Base-by-base conservation (phyloP, 2,113 vertebrate genomes). In the Myocastor coypus region DNA sequence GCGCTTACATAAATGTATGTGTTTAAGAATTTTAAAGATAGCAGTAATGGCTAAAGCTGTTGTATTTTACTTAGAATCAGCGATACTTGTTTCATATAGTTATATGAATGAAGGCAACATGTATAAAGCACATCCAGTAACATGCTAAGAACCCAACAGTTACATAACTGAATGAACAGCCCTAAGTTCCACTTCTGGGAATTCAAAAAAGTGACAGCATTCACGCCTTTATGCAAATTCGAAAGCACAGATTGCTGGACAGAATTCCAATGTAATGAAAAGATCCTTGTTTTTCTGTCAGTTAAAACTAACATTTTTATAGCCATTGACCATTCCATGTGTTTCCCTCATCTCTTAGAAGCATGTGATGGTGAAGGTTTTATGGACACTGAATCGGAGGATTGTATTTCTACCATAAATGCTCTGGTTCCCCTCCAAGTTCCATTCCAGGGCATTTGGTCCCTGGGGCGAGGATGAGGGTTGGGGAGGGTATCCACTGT, bases 231-330 rank as follows among this genome's bases (percentile, higher is more conserved):
- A 82, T 42, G n/a, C 8, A 91, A 85, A 42, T 94, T 83, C 88
- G 73, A 97, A 94, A 78, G 91, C 37, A 85, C 97, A 95, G 96
- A 95, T 92, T 94, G 95, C 37, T 68, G 64, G 88, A 93, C 87
- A 96, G 92, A 95, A 89, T 63, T 88, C 84, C 66, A 69, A 84
- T 95, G 81, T 95, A 83, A 66, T 37, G 95, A 19, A 34, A 61
- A 94, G 85, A 83, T 73, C 80, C 92, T 96, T 96, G 95, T 86
- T 95, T 97, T 92, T 80, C 84, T 97, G 92, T 89, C 95, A 89
- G 91, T 94, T 89, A 96, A 92, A 84, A 69, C 7, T 96, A 95
- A 93, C 55, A 37, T 84, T 81, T 95, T 91, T 57, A 94, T 84
- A 91, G 88, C 28, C 77, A 95, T 69, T 91, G 69, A 94, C 80